A percentile compares a stretch with the other conserved stretches of the same genome.
Evolutionary conservation across 2,797 vertebrate genomes (phyloP).

Genomic region (Crenichthys baileyi): DNA sequence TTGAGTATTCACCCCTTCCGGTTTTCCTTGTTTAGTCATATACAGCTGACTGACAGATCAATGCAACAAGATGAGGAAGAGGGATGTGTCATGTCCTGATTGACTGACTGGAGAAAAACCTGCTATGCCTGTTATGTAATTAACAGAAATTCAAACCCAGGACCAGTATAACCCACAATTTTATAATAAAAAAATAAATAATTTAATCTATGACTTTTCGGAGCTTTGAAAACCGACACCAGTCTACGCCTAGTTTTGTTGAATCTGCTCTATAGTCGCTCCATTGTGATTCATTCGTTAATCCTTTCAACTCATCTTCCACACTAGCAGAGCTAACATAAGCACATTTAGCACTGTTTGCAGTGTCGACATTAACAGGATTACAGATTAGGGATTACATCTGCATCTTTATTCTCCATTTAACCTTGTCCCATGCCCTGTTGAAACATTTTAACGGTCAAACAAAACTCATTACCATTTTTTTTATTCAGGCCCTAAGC

Average conservation of each 20-base stretch:
- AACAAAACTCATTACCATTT: slow-evolving; percentile 18
- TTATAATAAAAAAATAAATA: neutral
- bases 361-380: slow-evolving; percentile 81
- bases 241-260: neutral
- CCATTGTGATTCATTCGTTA: slow-evolving; percentile 59
- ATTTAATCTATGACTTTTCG: neutral
- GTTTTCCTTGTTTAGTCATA: neutral
- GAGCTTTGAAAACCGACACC: neutral
- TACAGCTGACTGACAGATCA: neutral
- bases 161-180: neutral
- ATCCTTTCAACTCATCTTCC: slow-evolving; percentile 61
- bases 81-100: neutral
- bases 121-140: neutral
- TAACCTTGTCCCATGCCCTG: slow-evolving; percentile 65
- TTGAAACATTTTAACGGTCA: slow-evolving; percentile 13
- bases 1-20: too few relatives aligned
- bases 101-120: neutral
- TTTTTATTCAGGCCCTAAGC: slow-evolving; percentile 12
- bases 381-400: slow-evolving; percentile 81
- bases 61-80: neutral
- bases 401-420: slow-evolving; percentile 55
- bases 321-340: slow-evolving; percentile 61
- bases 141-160: neutral
- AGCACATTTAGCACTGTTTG: slow-evolving; percentile 76
- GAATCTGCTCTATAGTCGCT: slow-evolving; percentile 18